A percentile compares a stretch with the other conserved stretches of the same genome.
Conservation (phyloP, 2,888 invertebrate genomes). For the Tenthredo distinguenda region DNA sequence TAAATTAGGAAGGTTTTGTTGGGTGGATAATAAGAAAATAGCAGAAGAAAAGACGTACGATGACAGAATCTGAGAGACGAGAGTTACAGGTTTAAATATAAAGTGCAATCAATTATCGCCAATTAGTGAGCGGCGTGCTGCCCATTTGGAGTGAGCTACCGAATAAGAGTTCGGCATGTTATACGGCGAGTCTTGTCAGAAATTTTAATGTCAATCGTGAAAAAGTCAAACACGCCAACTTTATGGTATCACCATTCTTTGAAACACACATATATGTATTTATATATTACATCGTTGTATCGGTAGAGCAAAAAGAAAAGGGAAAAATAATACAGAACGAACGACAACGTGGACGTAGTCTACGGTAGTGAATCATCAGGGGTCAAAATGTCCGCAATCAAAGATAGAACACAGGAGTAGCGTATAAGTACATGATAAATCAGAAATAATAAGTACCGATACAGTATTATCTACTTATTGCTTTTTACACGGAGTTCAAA, state of each 20-base stretch:
- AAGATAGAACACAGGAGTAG: background rate
- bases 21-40: background rate
- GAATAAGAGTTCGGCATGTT: slow-evolving; percentile 20
- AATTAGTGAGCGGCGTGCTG: slow-evolving; percentile 45
- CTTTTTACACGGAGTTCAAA: slow-evolving; percentile 30
- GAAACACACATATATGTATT: background rate
- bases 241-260: background rate
- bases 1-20: background rate
- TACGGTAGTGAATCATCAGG: slow-evolving; percentile 29
- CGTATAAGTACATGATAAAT: slow-evolving; percentile 45
- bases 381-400: slow-evolving; percentile 23
- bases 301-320: background rate
- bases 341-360: background rate
- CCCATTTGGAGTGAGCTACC: slow-evolving; percentile 33
- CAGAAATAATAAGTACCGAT: slow-evolving; percentile 48
- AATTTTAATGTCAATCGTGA: background rate
- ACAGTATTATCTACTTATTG: slow-evolving; percentile 15
- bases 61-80: background rate
- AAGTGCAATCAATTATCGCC: slow-evolving; percentile 46
- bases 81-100: slow-evolving; percentile 16
- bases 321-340: background rate
- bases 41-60: background rate
- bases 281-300: background rate
- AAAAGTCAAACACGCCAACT: slow-evolving; percentile 14
- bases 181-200: background rate